Conservation (phyloP, 2,797 vertebrate species). For the Onychomys leucogaster region DNA sequence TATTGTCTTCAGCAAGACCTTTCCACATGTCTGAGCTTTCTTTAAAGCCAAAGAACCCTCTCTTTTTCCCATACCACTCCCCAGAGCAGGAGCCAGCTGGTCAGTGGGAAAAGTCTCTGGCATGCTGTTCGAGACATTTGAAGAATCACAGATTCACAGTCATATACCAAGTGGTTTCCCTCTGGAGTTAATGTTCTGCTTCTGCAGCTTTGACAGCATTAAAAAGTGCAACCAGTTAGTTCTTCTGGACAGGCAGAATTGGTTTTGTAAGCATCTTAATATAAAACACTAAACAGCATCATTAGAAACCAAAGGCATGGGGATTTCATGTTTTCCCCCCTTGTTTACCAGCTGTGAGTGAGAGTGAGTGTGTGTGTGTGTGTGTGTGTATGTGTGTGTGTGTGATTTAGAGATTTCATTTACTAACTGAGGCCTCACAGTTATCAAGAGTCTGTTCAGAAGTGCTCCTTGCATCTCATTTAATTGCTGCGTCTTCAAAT, state of each 20-base stretch:
- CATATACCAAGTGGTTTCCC: background rate
- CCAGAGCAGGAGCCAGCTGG: background rate
- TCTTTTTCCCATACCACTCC: background rate
- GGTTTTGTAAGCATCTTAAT: constrained; percentile 30
- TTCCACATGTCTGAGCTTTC: background rate
- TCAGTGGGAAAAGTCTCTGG: background rate
- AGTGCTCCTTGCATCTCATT: constrained; percentile 1
- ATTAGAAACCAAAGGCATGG: constrained; percentile 26
- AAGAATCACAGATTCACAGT: constrained; percentile 10
- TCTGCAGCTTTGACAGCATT: constrained; percentile 21
- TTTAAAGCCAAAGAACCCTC: background rate
- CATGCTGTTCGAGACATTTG: constrained; percentile 19
- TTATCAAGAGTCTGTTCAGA: constrained; percentile 58
- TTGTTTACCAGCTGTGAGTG: background rate
- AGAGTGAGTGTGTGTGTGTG: background rate
- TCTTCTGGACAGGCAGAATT: constrained; percentile 45
- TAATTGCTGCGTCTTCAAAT: constrained; percentile 42
- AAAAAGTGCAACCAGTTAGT: background rate
- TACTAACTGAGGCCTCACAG: background rate
- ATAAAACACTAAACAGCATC: background rate
- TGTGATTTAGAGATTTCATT: constrained; percentile 58
- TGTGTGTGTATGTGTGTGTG: background rate
- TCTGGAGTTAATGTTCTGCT: background rate
- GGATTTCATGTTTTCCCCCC: background rate
- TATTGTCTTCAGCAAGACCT: background rate